phyloP scores from a whole-genome alignment of 2,113 vertebrate species.

The Arizona elegans region DNA sequence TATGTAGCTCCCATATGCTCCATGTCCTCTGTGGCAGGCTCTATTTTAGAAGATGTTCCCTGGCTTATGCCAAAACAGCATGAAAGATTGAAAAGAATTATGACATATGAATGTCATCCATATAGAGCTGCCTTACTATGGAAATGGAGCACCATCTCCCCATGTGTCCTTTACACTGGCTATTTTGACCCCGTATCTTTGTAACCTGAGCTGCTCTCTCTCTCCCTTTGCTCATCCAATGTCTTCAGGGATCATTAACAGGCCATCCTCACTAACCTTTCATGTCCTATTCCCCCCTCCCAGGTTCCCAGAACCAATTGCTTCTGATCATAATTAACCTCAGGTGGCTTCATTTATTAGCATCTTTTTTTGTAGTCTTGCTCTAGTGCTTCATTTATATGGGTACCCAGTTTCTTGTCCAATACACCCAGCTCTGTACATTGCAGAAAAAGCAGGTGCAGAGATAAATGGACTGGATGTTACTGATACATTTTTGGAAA shows the following conservation, averaged over 20 bases:
- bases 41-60: not conserved
- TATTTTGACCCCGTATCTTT: not conserved
- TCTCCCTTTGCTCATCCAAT: too few relatives aligned
- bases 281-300: not conserved
- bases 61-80: not conserved
- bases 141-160: not conserved
- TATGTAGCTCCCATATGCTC: not conserved
- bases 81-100: not conserved
- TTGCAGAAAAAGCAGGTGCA: not conserved
- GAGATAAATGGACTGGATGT: not conserved
- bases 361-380: not conserved
- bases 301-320: constrained; percentile 46
- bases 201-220: not conserved
- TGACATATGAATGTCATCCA: not conserved
- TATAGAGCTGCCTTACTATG: not conserved
- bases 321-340: constrained; percentile 65
- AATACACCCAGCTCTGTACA: not conserved
- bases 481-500: not conserved
- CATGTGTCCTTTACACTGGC: not conserved
- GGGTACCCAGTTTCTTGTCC: not conserved
- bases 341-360: constrained; percentile 40
- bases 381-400: not conserved
- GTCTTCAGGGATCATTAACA: constrained; percentile 12
- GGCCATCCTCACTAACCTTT: constrained; percentile 23
- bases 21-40: not conserved